Conservation (phyloP, 2,113 vertebrate genomes). For the Heliornis fulica region DNA sequence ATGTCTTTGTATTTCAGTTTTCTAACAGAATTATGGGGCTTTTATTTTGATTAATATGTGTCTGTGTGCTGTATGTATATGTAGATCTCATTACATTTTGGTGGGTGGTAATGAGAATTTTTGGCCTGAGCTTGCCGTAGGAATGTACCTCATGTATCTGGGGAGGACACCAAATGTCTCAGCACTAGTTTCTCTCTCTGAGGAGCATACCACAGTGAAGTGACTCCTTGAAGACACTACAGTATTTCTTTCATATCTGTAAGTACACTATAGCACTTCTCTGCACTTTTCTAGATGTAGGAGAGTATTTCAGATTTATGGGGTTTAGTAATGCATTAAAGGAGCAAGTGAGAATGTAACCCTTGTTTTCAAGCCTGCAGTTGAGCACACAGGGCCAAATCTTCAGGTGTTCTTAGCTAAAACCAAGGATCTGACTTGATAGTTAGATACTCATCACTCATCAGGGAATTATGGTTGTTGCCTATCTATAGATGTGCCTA, state of each 20-base stretch:
- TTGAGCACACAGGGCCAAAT: neutral
- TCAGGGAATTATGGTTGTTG: neutral
- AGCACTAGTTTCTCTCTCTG: neutral
- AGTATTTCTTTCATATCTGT: neutral
- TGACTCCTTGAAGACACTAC: neutral
- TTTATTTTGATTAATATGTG: neutral
- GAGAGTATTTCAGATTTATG: neutral
- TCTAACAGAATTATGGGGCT: neutral
- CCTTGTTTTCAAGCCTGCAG: neutral
- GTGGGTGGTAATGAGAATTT: neutral
- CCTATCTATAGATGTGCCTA: neutral
- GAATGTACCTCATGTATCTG: neutral
- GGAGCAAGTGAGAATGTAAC: neutral
- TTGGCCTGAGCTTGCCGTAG: neutral
- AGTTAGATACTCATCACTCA: neutral
- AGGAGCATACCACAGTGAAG: neutral
- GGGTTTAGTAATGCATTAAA: neutral
- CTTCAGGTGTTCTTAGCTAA: neutral
- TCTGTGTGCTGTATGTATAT: neutral
- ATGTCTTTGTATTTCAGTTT: neutral
- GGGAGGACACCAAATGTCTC: neutral
- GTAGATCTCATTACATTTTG: neutral
- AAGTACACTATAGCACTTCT: neutral
- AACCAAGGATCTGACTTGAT: neutral
- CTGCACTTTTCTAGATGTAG: neutral